These are phyloP conservation scores for Zhuqinia jingwanae DNA, from an alignment of 2,888 invertebrate species.

Conservation along the genomic window DNA sequence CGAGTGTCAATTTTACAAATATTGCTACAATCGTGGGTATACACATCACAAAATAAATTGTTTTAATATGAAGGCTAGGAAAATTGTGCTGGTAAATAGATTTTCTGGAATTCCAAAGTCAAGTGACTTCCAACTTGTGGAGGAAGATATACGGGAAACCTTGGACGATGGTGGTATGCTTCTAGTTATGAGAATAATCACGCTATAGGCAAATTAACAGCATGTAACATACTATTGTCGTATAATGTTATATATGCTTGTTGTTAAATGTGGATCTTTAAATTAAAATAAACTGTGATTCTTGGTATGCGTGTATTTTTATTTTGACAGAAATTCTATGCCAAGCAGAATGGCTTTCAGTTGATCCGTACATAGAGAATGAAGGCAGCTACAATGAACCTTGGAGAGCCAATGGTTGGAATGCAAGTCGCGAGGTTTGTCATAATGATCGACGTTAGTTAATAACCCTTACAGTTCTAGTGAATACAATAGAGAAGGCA, in stretches of 20 bases:
- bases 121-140: slow-evolving; percentile 85
- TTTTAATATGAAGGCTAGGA: slow-evolving; percentile 81
- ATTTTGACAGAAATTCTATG: slow-evolving; percentile 59
- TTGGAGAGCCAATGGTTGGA: slow-evolving; percentile 86
- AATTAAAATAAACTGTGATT: slow-evolving; percentile 83
- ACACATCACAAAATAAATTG: too few species aligned
- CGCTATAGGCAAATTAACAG: too few species aligned
- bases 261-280: too few species aligned
- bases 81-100: slow-evolving; percentile 84
- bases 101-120: slow-evolving; percentile 86
- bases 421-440: slow-evolving; percentile 86
- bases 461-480: too few species aligned
- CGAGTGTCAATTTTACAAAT: background rate
- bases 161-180: slow-evolving; percentile 86
- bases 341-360: slow-evolving; percentile 52
- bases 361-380: slow-evolving; percentile 80
- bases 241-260: too few species aligned
- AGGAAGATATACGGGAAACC: slow-evolving; percentile 85
- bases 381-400: slow-evolving; percentile 79
- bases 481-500: too few species aligned
- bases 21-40: too few species aligned
- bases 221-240: too few species aligned
- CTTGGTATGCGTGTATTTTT: slow-evolving; percentile 82
- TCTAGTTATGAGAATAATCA: too few species aligned
- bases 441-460: background rate